These are phyloP conservation scores for Rhinella marina DNA, from an alignment of 2,797 vertebrate species.

Conservation along the genomic window DNA sequence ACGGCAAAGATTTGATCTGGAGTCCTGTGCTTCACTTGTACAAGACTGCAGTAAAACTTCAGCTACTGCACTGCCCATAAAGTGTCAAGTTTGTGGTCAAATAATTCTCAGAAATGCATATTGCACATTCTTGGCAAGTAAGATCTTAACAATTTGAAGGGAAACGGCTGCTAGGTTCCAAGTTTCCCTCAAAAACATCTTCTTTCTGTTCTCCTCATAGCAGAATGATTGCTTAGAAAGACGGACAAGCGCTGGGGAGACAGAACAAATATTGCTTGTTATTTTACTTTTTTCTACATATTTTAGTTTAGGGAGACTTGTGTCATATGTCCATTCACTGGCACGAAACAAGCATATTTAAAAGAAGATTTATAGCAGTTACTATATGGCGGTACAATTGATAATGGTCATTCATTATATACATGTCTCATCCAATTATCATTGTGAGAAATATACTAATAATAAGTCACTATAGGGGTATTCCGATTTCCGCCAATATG, in stretches of 20 bases:
- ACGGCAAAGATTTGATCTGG: constrained; percentile 6
- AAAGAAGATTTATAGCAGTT: neutral
- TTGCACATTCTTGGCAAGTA: constrained; percentile 58
- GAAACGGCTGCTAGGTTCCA: constrained; percentile 35
- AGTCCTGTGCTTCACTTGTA: constrained; percentile 13
- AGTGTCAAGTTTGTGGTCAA: constrained; percentile 54
- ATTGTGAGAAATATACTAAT: neutral
- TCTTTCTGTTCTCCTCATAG: constrained; percentile 37
- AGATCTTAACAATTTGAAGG: constrained; percentile 39
- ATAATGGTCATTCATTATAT: neutral
- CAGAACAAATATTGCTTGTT: constrained; percentile 14
- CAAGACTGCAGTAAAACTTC: constrained; percentile 51
- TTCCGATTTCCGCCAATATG: no score
- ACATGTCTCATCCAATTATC: neutral
- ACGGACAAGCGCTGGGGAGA: constrained; percentile 1
- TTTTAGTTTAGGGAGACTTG: neutral
- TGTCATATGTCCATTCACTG: neutral
- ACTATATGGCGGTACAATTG: neutral
- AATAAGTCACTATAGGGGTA: no score
- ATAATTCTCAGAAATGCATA: constrained; percentile 57
- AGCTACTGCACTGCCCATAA: constrained; percentile 57
- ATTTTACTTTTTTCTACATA: neutral
- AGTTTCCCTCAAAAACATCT: constrained; percentile 45
- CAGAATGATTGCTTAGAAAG: constrained; percentile 33
- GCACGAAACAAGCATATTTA: neutral